These are phyloP conservation scores for Callyntrura guangdongensis DNA, from an alignment of 2,888 invertebrate genomes.

Conservation along the genomic window DNA sequence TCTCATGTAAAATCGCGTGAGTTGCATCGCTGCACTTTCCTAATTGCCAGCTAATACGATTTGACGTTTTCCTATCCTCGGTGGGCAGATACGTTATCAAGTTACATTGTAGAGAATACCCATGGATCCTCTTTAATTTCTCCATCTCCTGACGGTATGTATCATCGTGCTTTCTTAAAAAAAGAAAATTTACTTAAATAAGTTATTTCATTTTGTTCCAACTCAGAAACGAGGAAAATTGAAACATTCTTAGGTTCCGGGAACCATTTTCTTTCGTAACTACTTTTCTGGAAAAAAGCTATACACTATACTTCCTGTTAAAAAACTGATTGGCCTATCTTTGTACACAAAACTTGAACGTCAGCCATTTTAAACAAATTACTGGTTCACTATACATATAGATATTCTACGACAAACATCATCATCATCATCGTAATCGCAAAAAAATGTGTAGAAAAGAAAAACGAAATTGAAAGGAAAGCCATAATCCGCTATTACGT, in stretches of 20 bases:
- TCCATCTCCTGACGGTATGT: no score
- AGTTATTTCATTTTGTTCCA: slow-evolving; percentile 25
- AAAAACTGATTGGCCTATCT: no score
- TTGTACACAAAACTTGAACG: no score
- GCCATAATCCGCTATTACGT: slow-evolving; percentile 77
- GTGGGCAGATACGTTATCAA: no score
- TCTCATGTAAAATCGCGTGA: slow-evolving; percentile 48
- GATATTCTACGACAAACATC: slow-evolving; percentile 25
- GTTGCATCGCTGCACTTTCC: slow-evolving; percentile 68
- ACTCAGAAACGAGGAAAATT: slow-evolving; percentile 27
- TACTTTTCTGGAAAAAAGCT: background rate
- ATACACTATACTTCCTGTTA: no score
- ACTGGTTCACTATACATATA: no score
- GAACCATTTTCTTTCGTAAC: background rate
- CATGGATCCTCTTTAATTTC: no score
- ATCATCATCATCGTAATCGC: slow-evolving; percentile 31
- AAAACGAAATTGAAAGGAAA: slow-evolving; percentile 77
- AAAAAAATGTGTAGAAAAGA: no score
- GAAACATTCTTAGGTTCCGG: background rate
- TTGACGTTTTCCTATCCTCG: slow-evolving; percentile 50
- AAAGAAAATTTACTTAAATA: slow-evolving; percentile 26
- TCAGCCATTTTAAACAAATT: no score
- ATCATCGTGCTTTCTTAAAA: background rate
- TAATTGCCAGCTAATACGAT: slow-evolving; percentile 69
- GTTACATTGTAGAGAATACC: no score